Conservation (phyloP, 2,113 vertebrate genomes). For the Lophura nycthemera region DNA sequence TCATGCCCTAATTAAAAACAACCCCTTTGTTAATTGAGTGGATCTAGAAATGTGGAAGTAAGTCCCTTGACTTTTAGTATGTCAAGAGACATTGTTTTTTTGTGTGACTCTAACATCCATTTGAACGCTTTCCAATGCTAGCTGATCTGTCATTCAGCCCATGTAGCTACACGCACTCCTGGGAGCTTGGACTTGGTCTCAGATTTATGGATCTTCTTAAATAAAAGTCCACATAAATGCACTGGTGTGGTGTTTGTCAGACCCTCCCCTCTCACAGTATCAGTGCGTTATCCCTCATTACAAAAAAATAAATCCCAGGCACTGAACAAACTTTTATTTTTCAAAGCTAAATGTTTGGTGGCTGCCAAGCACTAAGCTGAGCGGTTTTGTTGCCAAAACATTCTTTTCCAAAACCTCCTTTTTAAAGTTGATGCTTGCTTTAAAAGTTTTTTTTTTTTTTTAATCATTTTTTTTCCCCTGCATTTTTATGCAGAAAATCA, state of each 20-base stretch:
- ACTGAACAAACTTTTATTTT: neutral
- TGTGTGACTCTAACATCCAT: neutral
- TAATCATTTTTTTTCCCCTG: neutral
- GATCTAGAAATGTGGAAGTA: neutral
- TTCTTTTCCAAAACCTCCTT: neutral
- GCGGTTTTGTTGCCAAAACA: constrained; percentile 12
- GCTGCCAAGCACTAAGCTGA: constrained; percentile 16
- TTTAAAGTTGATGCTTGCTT: neutral
- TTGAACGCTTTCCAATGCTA: neutral
- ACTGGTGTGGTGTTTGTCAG: neutral
- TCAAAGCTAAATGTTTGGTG: neutral
- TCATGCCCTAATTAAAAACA: neutral
- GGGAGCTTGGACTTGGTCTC: neutral
- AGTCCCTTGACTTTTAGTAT: neutral
- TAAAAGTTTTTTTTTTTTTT: neutral
- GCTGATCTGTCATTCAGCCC: neutral
- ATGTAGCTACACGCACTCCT: neutral
- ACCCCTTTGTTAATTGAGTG: neutral
- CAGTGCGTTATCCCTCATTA: neutral
- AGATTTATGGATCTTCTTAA: neutral
- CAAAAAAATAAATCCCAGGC: neutral
- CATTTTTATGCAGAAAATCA: neutral
- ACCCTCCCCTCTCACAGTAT: neutral
- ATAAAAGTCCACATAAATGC: neutral
- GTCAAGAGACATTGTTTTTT: neutral